Conservation (phyloP, 2,797 vertebrate genomes). For the Jordanella pulchra region DNA sequence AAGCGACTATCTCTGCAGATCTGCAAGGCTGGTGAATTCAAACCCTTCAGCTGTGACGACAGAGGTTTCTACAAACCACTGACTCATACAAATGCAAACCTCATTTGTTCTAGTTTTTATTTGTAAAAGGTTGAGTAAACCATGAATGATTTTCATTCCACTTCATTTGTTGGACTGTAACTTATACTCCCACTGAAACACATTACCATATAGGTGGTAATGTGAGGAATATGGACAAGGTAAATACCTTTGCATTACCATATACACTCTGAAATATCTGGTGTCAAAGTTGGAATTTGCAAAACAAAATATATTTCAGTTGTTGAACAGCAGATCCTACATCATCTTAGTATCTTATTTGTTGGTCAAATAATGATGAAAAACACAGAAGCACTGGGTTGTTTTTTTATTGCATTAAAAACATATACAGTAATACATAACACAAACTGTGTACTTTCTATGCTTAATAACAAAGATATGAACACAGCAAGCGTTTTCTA, state of each 20-base stretch:
- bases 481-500: conserved; percentile 40
- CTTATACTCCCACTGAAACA: not conserved
- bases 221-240: not conserved
- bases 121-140: not conserved
- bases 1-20: too few relatives aligned
- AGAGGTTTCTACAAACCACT: too few relatives aligned
- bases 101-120: too few relatives aligned
- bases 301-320: not conserved
- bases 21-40: too few relatives aligned
- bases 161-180: not conserved
- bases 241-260: not conserved
- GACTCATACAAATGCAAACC: too few relatives aligned
- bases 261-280: not conserved
- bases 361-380: not conserved
- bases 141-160: not conserved
- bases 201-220: not conserved
- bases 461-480: conserved; percentile 12
- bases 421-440: conserved; percentile 16
- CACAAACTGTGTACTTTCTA: conserved; percentile 2
- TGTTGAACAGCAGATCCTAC: not conserved
- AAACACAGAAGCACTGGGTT: conserved; percentile 6
- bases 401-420: conserved; percentile 38
- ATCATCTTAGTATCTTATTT: not conserved
- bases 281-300: not conserved
- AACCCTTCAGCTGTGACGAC: too few relatives aligned